Base-by-base conservation (phyloP, 2,888 invertebrate genomes). In the Synanthedon myopaeformis region DNA sequence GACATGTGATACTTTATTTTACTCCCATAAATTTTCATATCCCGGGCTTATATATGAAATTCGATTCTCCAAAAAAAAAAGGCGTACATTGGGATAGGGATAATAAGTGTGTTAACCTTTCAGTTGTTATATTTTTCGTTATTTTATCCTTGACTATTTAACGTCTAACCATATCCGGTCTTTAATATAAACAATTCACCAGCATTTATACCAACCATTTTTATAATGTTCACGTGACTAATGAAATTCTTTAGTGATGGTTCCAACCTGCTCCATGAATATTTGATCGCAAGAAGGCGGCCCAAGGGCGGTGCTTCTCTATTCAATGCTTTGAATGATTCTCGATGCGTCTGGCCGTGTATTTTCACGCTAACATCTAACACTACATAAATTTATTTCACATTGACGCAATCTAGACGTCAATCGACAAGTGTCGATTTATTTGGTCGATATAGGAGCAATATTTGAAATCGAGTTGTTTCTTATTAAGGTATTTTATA, bases 241-340 rank as follows among this genome's bases (percentile, higher is more conserved):
- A 68, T 62, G 60, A 62, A 57, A 61, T 61, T 66, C 62, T 57
- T 59, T 62, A 63, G 64, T 62, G 58, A 55, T 66, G 35, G 14
- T 12, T 45, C 45, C n/a, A 45, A 45, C 35, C 35, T 35, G 35
- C 35, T 55, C 51, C 48, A 52, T 53, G 54, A 52, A 53, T 54
- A 51, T 49, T 52, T 19, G 45, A 64, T 61, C 13, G 45, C 14
- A 45, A 67, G 66, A 61, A 65, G 64, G 62, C 60, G 60, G 62
- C 57, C 66, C 71, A 72, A 70, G 68, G 69, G 70, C 72, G 68
- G 64, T 67, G 66, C 67, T 64, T 67, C 71, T 62, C 58, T 55
- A 61, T 54, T 62, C 59, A 58, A 60, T 64, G 67, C 61, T 63
- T 55, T 61, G 66, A 59, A 54, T 58, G 61, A 59, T 61, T 55